phyloP scores from a whole-genome alignment of 1,140 invertebrate genomes.

The Bombus huntii region DNA sequence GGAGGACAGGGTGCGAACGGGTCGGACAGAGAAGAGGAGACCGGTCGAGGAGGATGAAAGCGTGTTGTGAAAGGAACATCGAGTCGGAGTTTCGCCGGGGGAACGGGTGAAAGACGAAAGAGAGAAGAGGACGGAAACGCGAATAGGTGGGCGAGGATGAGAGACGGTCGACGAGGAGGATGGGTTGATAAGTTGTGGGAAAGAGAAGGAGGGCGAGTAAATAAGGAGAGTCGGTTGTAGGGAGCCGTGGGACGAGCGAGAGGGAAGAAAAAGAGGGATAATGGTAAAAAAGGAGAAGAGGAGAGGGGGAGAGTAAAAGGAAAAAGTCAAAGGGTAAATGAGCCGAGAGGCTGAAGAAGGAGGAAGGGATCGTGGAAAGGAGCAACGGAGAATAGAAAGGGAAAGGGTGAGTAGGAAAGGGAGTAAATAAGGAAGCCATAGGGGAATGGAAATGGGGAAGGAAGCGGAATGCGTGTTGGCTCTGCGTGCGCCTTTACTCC shows the following conservation, averaged over 20 bases:
- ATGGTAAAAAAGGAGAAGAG: neutral
- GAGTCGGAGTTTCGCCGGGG: neutral
- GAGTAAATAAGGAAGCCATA: neutral
- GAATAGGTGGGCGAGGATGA: too few relatives aligned
- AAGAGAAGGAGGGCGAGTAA: neutral
- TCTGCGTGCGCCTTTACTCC: neutral
- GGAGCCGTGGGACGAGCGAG: neutral
- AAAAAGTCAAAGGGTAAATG: conserved; percentile 27
- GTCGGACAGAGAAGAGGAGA: neutral
- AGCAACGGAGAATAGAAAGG: conserved; percentile 15
- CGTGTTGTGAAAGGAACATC: conserved; percentile 20
- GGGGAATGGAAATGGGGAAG: neutral
- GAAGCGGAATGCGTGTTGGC: neutral
- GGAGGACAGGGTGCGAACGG: neutral
- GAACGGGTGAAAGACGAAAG: neutral
- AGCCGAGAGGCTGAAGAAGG: neutral
- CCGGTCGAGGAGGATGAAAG: conserved; percentile 20
- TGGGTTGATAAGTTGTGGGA: neutral
- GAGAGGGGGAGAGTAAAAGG: neutral
- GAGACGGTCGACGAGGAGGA: neutral
- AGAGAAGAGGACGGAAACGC: too few relatives aligned
- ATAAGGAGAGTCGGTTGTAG: conserved; percentile 5
- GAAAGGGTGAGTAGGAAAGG: neutral
- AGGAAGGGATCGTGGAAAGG: conserved; percentile 6
- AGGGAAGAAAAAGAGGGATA: neutral